These are phyloP conservation scores for Trichogramma dendrolimi DNA, from an alignment of 2,888 invertebrate genomes.

Conservation along the genomic window DNA sequence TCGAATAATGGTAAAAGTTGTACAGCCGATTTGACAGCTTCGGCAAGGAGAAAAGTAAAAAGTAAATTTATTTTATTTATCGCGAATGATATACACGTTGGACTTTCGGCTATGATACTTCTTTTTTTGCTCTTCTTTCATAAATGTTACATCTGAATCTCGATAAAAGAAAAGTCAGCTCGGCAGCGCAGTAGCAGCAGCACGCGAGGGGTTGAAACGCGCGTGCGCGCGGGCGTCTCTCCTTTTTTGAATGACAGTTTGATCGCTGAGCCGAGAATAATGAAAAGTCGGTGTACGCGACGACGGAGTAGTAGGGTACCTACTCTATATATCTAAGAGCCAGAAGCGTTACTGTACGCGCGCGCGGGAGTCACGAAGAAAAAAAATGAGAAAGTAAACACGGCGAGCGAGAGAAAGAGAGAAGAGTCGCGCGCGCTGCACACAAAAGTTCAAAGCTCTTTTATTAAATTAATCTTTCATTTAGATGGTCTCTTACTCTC, in stretches of 20 bases:
- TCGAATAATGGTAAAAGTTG: no score
- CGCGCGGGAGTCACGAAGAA: neutral
- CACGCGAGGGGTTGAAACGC: no score
- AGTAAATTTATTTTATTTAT: no score
- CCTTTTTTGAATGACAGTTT: slow-evolving; percentile 25
- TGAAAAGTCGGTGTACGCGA: slow-evolving; percentile 31
- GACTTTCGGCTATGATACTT: neutral
- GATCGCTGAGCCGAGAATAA: slow-evolving; percentile 33
- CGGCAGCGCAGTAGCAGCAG: neutral
- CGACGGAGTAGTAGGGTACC: neutral
- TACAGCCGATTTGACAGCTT: no score
- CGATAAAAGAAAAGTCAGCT: slow-evolving; percentile 6
- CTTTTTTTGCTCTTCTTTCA: neutral
- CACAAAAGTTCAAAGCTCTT: slow-evolving; percentile 21
- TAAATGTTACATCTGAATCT: slow-evolving; percentile 5
- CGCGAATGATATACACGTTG: no score
- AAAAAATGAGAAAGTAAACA: no score
- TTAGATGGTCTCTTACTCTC: slow-evolving; percentile 14
- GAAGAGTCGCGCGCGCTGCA: neutral
- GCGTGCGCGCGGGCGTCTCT: neutral
- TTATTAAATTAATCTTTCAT: slow-evolving; percentile 27
- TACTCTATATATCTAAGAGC: no score
- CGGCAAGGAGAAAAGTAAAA: no score
- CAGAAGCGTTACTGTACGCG: neutral
- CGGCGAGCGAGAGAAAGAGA: neutral